These are phyloP conservation scores for Sardinella longiceps DNA, from an alignment of 2,797 vertebrate species.

Conservation along the genomic window DNA sequence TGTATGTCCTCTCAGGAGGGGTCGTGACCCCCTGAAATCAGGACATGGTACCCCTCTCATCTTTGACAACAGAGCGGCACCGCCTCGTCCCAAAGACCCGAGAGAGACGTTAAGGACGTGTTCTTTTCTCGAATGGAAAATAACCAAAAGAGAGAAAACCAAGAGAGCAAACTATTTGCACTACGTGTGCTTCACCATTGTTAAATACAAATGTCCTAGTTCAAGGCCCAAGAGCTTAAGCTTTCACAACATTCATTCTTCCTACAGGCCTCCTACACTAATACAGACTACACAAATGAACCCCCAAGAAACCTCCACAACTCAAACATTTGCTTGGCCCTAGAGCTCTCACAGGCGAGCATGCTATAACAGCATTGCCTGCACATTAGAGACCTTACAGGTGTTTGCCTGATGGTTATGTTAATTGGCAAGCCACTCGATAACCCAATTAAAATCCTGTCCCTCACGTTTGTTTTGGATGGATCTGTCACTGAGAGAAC, in stretches of 20 bases:
- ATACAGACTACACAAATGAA: not conserved
- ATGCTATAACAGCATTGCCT: not conserved
- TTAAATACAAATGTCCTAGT: not conserved
- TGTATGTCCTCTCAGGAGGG: slow-evolving; percentile 51
- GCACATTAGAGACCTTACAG: not conserved
- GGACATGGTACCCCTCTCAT: slow-evolving; percentile 37
- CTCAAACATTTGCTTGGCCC: not conserved
- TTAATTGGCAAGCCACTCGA: not conserved
- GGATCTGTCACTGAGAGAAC: not conserved
- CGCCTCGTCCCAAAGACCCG: slow-evolving; percentile 42
- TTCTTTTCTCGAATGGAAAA: not conserved
- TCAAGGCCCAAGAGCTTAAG: not conserved
- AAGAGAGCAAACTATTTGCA: not conserved
- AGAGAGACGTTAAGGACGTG: not conserved
- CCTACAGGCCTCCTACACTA: not conserved
- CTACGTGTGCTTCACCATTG: not conserved
- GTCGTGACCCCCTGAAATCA: slow-evolving; percentile 54
- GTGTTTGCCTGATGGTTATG: not conserved
- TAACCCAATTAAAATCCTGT: not conserved
- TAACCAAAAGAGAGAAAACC: not conserved
- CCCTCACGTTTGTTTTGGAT: not conserved
- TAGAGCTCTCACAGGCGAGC: not conserved
- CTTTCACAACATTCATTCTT: not conserved
- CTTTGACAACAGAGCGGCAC: slow-evolving; percentile 39
- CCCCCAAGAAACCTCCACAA: not conserved